Conservation (phyloP, 2,888 invertebrate species). For the Clepsis dumicolana region DNA sequence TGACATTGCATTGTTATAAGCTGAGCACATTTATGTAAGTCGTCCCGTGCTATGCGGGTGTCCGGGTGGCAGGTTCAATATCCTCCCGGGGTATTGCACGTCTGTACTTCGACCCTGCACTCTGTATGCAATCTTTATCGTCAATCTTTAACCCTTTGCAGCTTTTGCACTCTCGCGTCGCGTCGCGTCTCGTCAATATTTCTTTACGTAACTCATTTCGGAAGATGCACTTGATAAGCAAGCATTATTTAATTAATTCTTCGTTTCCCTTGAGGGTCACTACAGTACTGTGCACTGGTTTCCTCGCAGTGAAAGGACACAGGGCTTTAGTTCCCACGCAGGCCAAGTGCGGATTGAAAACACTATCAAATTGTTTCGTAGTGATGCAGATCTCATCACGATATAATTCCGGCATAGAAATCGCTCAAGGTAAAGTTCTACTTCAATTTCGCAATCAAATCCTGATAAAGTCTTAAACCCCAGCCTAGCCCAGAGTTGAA, state of each 20-base stretch:
- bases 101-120: constrained; percentile 42
- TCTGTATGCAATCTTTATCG: constrained; percentile 43
- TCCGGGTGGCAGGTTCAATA: constrained; percentile 46
- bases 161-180: constrained; percentile 16
- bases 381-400: not conserved
- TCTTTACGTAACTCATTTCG: not conserved
- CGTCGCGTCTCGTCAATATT: constrained; percentile 15
- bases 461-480: not conserved
- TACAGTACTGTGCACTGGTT: not conserved
- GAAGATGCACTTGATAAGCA: not conserved
- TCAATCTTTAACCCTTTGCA: constrained; percentile 36
- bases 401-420: not conserved
- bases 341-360: not conserved
- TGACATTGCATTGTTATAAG: constrained; percentile 24
- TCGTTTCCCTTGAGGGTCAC: not conserved
- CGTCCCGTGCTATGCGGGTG: constrained; percentile 36
- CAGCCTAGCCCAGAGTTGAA: not conserved
- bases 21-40: constrained; percentile 28
- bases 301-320: not conserved
- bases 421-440: not conserved
- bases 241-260: not conserved
- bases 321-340: not conserved
- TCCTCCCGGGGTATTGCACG: constrained; percentile 46
- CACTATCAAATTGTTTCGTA: not conserved
- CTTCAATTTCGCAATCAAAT: not conserved